These are phyloP conservation scores for Apamea epomidion DNA, from an alignment of 2,888 invertebrate species.

Conservation along the genomic window DNA sequence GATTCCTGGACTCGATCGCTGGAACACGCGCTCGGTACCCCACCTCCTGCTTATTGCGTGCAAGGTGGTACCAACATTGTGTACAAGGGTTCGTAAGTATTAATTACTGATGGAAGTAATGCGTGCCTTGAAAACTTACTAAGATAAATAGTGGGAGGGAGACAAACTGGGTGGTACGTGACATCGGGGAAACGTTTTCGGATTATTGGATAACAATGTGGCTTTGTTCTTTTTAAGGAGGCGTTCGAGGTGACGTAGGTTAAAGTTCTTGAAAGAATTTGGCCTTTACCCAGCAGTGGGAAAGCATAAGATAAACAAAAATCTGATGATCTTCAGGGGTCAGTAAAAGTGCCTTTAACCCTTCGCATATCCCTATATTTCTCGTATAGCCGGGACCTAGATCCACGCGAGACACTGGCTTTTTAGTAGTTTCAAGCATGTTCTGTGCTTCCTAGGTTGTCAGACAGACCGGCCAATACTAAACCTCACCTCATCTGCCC, in stretches of 20 bases:
- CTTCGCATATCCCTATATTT: too few relatives aligned
- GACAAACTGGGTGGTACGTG: not conserved
- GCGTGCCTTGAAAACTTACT: not conserved
- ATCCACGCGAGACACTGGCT: too few relatives aligned
- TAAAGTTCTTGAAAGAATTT: not conserved
- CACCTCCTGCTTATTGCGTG: constrained; percentile 27
- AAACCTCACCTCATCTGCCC: not conserved
- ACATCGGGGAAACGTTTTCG: not conserved
- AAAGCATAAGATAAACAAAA: not conserved
- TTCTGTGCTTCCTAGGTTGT: not conserved
- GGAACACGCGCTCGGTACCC: constrained; percentile 38
- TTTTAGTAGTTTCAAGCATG: not conserved
- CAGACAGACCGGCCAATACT: not conserved
- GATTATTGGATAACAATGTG: not conserved
- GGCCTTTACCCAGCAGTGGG: not conserved
- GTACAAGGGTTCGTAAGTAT: not conserved
- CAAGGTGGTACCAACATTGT: constrained; percentile 56
- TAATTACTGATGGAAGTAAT: not conserved
- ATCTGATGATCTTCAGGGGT: not conserved
- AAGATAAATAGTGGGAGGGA: not conserved
- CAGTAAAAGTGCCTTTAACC: not conserved
- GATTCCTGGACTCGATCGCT: constrained; percentile 43
- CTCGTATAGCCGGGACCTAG: too few relatives aligned
- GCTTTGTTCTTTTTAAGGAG: not conserved
- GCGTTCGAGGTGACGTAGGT: not conserved